Evolutionary conservation across 2,113 vertebrate genomes (phyloP).

Genomic region (Cygnus atratus): DNA sequence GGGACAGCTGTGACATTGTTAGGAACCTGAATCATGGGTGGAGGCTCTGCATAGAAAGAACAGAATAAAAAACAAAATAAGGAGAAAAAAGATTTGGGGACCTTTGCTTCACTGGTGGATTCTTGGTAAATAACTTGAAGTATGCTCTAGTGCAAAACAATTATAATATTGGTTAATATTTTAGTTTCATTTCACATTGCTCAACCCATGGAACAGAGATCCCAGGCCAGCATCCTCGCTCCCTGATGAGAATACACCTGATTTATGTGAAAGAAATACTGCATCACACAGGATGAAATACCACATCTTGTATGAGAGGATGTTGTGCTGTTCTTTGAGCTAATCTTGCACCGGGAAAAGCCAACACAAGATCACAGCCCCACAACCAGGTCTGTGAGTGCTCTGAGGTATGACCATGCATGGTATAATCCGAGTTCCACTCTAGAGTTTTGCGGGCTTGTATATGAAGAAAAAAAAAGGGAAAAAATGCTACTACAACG

Average conservation of each 20-base stretch:
- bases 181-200: neutral
- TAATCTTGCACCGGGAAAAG: neutral
- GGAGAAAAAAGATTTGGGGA: neutral
- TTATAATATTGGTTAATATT: rapidly evolving
- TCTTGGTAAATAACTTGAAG: neutral
- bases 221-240: neutral
- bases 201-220: neutral
- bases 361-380: neutral
- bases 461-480: no score
- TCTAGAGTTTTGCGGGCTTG: neutral
- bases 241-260: neutral
- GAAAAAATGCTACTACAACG: neutral
- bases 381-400: neutral
- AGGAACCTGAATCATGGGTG: constrained; percentile 82
- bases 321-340: neutral
- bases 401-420: neutral
- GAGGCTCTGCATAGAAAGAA: constrained; percentile 84
- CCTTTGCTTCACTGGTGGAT: neutral
- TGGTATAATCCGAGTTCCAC: neutral
- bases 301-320: neutral
- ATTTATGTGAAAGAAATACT: neutral
- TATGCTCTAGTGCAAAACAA: rapidly evolving
- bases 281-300: neutral
- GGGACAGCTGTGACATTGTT: constrained; percentile 81
- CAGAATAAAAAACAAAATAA: neutral